A percentile compares a stretch with the other conserved stretches of the same genome.
These are phyloP conservation scores for Oxytorus armatus DNA, from an alignment of 2,888 invertebrate species.

Conservation along the genomic window DNA sequence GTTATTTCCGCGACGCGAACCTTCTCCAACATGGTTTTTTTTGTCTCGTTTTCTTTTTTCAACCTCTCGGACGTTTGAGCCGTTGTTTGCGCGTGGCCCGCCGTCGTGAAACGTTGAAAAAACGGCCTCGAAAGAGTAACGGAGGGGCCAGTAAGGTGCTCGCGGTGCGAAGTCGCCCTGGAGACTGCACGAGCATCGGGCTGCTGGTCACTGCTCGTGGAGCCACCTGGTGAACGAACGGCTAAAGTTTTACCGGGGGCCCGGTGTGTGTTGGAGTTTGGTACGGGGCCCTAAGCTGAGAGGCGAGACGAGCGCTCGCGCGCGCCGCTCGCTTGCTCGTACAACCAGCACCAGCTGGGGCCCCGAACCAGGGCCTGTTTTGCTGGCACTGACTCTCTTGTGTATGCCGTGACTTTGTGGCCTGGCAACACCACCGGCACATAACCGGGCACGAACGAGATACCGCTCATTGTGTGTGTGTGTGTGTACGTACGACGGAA, in stretches of 20 bases:
- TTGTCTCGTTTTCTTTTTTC: constrained; percentile 3
- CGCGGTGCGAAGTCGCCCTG: constrained; percentile 88
- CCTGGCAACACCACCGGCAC: constrained; percentile 84
- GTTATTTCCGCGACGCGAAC: constrained; percentile 11
- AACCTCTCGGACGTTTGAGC: constrained; percentile 9
- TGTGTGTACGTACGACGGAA: constrained; percentile 25
- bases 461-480: constrained; percentile 13
- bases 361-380: constrained; percentile 53
- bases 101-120: constrained; percentile 44
- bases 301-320: constrained; percentile 83
- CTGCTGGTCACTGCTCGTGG: constrained; percentile 87
- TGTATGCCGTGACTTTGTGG: constrained; percentile 62
- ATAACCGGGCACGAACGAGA: constrained; percentile 80
- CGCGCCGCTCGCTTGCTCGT: constrained; percentile 72
- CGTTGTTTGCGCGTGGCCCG: constrained; percentile 36
- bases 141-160: constrained; percentile 85
- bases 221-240: constrained; percentile 86
- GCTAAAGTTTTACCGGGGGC: constrained; percentile 78
- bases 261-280: neutral
- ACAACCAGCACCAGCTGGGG: constrained; percentile 58
- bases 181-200: constrained; percentile 88
- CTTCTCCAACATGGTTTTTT: constrained; percentile 27
- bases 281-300: constrained; percentile 42
- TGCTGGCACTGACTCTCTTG: constrained; percentile 41
- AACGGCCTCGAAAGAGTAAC: constrained; percentile 63